Evolutionary conservation across 2,797 vertebrate species (phyloP).

Genomic region (Acanthornis magna): DNA sequence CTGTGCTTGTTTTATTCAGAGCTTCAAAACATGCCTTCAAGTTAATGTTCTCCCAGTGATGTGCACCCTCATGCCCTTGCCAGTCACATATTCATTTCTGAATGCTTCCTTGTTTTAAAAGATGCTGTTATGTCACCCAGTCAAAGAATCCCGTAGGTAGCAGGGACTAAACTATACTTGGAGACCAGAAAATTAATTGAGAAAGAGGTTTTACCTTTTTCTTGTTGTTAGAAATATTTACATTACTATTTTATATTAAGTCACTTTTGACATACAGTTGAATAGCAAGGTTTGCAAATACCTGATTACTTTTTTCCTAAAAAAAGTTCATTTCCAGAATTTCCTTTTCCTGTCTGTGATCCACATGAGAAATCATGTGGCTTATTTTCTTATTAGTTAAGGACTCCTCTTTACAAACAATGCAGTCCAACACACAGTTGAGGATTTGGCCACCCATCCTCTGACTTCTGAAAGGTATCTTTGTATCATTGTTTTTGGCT

Average conservation of each 20-base stretch:
- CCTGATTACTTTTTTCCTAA: background rate
- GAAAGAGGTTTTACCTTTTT: background rate
- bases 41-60: background rate
- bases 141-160: background rate
- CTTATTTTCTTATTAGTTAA: background rate
- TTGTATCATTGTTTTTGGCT: background rate
- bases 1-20: background rate
- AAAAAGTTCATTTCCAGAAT: background rate
- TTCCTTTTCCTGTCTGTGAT: background rate
- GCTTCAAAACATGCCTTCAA: background rate
- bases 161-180: background rate
- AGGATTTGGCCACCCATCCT: background rate
- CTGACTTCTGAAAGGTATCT: background rate
- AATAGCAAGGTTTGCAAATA: background rate
- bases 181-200: background rate
- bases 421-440: background rate
- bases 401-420: background rate
- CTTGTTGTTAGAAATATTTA: background rate
- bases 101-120: background rate
- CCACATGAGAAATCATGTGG: background rate
- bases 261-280: background rate
- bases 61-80: rapidly evolving
- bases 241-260: background rate
- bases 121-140: background rate
- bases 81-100: background rate